Percentiles rank a stretch among this genome's conserved stretches.
phyloP scores from a whole-genome alignment of 2,797 vertebrate genomes.

The Sitta carolinensis region DNA sequence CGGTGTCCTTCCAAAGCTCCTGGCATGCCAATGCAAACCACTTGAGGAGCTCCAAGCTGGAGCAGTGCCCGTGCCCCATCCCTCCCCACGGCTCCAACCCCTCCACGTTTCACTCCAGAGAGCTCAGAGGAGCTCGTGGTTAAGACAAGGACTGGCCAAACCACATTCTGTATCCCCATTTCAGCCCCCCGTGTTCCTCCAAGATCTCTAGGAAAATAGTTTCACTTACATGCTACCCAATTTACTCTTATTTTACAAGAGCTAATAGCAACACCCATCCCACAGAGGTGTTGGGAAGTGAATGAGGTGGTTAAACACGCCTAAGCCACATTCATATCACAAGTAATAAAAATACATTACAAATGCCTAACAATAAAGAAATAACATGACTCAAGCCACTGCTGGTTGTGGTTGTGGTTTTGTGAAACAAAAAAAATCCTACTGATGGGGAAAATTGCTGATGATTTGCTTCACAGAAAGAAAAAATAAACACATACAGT shows the following conservation, averaged over 20 bases:
- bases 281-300: neutral
- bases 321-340: conserved; percentile 4
- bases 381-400: conserved; percentile 50
- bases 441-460: conserved; percentile 58
- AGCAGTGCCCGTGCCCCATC: neutral
- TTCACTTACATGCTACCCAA: neutral
- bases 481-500: conserved; percentile 47
- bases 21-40: neutral
- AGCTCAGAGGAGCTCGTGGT: neutral
- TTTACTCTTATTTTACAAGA: neutral
- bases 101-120: neutral
- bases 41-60: conserved; percentile 24
- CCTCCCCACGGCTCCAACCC: neutral
- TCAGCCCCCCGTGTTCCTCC: conserved; percentile 37
- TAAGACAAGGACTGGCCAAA: conserved; percentile 29
- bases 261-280: neutral
- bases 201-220: neutral
- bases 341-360: conserved; percentile 56
- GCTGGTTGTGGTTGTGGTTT: conserved; percentile 60
- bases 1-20: conserved; percentile 33
- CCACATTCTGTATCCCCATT: neutral
- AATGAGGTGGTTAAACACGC: neutral
- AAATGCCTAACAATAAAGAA: conserved; percentile 63
- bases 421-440: conserved; percentile 49
- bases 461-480: conserved; percentile 50